Conservation (phyloP, 2,888 invertebrate species). For the Prosopocoilus inquinatus region DNA sequence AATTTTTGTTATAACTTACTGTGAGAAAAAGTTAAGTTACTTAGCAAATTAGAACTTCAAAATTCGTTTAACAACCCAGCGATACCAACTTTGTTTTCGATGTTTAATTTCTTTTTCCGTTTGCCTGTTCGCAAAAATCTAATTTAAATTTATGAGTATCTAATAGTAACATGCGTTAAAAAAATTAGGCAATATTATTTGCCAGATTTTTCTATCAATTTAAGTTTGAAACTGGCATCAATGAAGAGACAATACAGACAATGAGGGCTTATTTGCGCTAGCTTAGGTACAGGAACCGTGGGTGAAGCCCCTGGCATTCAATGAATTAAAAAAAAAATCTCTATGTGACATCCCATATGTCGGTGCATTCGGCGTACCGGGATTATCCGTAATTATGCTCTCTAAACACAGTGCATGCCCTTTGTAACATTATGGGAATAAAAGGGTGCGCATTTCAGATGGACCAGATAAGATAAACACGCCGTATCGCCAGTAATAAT, state of each 20-base stretch:
- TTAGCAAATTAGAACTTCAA: too few species aligned
- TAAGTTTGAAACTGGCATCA: too few species aligned
- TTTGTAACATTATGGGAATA: conserved; percentile 48
- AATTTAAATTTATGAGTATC: too few species aligned
- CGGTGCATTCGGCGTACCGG: conserved; percentile 40
- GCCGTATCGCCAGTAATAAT: conserved; percentile 31
- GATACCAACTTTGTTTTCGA: too few species aligned
- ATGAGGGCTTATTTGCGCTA: conserved; percentile 31
- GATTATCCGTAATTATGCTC: conserved; percentile 51
- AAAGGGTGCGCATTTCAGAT: conserved; percentile 43
- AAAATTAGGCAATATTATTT: too few species aligned
- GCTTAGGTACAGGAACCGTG: conserved; percentile 29
- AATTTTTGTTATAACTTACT: too few species aligned
- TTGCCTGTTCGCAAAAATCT: too few species aligned
- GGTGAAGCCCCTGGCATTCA: conserved; percentile 22
- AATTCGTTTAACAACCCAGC: too few species aligned
- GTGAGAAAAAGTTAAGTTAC: too few species aligned
- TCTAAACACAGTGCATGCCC: conserved; percentile 46
- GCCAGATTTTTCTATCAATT: too few species aligned
- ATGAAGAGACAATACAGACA: background rate
- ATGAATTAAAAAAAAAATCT: conserved; percentile 21
- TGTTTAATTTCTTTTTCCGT: too few species aligned
- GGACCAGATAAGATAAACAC: conserved; percentile 48
- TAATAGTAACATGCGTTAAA: too few species aligned
- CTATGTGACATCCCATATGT: conserved; percentile 44